Conservation (phyloP, 2,888 invertebrate species). For the Nomada fucata region DNA sequence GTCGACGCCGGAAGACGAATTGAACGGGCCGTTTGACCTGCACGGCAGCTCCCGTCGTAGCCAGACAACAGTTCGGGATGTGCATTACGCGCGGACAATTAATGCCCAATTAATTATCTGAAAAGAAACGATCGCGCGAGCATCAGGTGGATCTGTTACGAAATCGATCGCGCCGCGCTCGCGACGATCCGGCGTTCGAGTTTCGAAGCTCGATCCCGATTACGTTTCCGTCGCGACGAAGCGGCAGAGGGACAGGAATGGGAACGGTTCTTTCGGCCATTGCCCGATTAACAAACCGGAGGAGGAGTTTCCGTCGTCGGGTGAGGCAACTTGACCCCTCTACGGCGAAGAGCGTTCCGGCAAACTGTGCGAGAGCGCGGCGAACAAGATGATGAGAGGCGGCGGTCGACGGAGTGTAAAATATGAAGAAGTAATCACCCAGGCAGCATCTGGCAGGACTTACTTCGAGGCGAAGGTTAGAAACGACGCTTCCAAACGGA, state of each 20-base stretch:
- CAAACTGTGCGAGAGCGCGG: constrained; percentile 38
- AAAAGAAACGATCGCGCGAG: too few relatives aligned
- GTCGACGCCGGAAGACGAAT: neutral
- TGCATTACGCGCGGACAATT: neutral
- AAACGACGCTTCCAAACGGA: constrained; percentile 51
- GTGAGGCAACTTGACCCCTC: constrained; percentile 44
- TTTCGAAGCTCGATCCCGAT: constrained; percentile 34
- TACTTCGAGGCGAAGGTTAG: constrained; percentile 62
- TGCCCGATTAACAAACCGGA: constrained; percentile 42
- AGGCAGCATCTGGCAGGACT: constrained; percentile 68
- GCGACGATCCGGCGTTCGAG: neutral
- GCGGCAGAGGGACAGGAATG: neutral
- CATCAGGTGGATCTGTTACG: neutral
- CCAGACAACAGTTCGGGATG: neutral
- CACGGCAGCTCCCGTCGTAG: neutral
- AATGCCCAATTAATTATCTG: too few relatives aligned
- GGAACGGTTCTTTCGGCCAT: constrained; percentile 9
- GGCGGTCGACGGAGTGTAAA: constrained; percentile 64
- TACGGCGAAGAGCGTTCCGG: constrained; percentile 7
- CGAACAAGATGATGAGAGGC: constrained; percentile 58
- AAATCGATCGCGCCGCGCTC: neutral
- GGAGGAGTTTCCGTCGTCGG: constrained; percentile 16
- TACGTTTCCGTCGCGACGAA: constrained; percentile 28
- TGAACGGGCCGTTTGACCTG: neutral
- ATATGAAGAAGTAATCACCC: constrained; percentile 71